Evolutionary conservation across 2,888 invertebrate species (phyloP).

Genomic region (Rhynchonema sp.): DNA sequence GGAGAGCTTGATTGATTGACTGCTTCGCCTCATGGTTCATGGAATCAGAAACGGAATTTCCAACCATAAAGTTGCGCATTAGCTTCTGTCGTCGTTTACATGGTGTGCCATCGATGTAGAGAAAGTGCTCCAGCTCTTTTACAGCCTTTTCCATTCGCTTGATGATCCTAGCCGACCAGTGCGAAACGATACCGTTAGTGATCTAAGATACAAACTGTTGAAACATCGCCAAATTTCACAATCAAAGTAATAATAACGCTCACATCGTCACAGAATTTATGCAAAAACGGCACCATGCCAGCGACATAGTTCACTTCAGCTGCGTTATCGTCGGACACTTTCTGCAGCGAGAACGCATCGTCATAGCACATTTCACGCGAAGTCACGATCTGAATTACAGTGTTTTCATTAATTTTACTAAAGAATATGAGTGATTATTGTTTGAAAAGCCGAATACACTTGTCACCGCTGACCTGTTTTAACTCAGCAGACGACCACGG

Average conservation of each 20-base stretch:
- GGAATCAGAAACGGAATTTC: slow-evolving; percentile 5
- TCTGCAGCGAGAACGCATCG: slow-evolving; percentile 29
- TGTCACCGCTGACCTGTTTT: background rate
- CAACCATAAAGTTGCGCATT: slow-evolving; percentile 29
- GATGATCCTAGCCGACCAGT: background rate
- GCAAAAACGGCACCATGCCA: slow-evolving; percentile 29
- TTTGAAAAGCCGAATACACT: background rate
- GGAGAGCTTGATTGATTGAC: background rate
- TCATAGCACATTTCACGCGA: slow-evolving; percentile 29
- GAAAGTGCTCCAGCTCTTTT: slow-evolving; percentile 23
- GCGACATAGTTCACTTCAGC: slow-evolving; percentile 28
- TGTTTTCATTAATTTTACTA: background rate
- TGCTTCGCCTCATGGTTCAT: too few species aligned
- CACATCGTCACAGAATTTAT: slow-evolving; percentile 27
- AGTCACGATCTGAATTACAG: slow-evolving; percentile 24
- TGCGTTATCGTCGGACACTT: slow-evolving; percentile 21
- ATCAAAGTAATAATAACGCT: slow-evolving; percentile 12
- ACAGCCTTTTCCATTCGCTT: slow-evolving; percentile 16
- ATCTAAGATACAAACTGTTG: background rate
- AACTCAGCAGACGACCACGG: too few species aligned
- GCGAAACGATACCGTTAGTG: background rate
- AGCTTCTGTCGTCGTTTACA: slow-evolving; percentile 28
- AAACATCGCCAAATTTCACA: background rate
- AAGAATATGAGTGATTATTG: background rate
- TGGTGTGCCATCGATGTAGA: slow-evolving; percentile 27